Evolutionary conservation across 53 echinoderm and acorn worm species (phyloP), one percentile per base, ranked within the genome.

Genomic region (Luidia sarsii): DNA sequence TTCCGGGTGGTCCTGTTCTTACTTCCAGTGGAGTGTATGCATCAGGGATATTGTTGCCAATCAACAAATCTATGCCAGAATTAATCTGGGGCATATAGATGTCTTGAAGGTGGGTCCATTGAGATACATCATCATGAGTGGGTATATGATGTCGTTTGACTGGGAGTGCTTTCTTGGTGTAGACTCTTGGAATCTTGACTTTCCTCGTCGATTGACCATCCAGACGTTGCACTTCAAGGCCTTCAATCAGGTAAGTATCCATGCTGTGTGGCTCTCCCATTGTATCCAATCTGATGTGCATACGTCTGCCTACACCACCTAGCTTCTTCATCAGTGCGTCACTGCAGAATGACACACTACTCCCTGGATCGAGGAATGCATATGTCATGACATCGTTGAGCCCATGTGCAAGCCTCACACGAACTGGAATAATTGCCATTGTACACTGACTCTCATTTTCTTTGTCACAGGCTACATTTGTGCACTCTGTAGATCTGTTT

Each of bases 321-420:
- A 87, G 34, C 60, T 80, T 36, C 24, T 80, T 7, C 39, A 60
- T 67, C 21, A 87, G 52, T 0, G 30, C 30, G 24, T 87, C 87
- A 29, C 53, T 68, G 39, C 86, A 85, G 55, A 75, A 85, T 1
- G 74, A 74, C 35, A 70, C 74, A 62, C 71, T 85, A 48, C 64
- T 64, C 13, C 85, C 77, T 38, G 85, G 85, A 33, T 85, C 85
- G 2, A 85, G 43, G 25, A 85, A 85, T 0, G 77, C 85, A 67
- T 85, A 75, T 19, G 62, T 73, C 38, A 50, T 21, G 0, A 75
- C 77, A 37, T 39, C 2, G n/a, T 39, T 65, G 19, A 49, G 34
- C 25, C 63, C 64, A 29, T 65, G 33, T 0, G 55, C 23, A 63
- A 63, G 63, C 32, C 63, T 63, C 55, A 85, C 85, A 22, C 52